phyloP scores from a whole-genome alignment of 2,113 vertebrate species.

The Gyps fulvus region DNA sequence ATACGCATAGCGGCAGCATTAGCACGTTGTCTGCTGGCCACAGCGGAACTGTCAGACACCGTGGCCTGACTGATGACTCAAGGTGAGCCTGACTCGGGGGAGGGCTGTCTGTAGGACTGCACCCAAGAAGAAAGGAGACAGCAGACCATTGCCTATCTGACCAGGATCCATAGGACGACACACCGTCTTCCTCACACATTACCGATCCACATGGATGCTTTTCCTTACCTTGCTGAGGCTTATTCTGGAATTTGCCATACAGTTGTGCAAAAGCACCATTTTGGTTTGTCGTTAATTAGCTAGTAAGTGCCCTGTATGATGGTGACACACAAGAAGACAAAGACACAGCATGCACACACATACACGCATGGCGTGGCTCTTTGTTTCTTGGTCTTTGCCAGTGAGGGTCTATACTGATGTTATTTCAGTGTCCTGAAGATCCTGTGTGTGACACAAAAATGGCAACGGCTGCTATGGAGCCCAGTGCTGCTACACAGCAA shows the following conservation, averaged over 20 bases:
- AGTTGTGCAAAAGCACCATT: background rate
- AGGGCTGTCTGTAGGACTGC: background rate
- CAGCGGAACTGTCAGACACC: background rate
- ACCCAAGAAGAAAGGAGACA: background rate
- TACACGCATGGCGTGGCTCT: accelerated
- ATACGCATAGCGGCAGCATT: background rate
- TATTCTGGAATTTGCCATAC: background rate
- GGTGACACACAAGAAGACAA: background rate
- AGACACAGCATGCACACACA: background rate
- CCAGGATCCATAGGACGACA: background rate
- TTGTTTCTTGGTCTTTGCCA: background rate
- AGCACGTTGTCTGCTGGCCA: background rate
- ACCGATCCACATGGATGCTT: background rate
- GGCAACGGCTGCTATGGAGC: background rate
- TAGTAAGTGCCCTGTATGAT: background rate
- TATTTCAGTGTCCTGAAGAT: background rate
- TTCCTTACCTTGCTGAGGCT: background rate
- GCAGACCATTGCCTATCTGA: background rate
- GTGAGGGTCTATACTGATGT: background rate
- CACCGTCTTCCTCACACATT: too few species aligned
- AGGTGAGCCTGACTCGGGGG: too few species aligned
- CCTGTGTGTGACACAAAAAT: background rate
- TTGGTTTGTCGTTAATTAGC: background rate
- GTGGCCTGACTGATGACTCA: too few species aligned
- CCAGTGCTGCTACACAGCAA: background rate